Percentiles rank a stretch among this genome's conserved stretches.
Evolutionary conservation across 2,797 vertebrate genomes (phyloP).

Genomic region (Manis javanica): DNA sequence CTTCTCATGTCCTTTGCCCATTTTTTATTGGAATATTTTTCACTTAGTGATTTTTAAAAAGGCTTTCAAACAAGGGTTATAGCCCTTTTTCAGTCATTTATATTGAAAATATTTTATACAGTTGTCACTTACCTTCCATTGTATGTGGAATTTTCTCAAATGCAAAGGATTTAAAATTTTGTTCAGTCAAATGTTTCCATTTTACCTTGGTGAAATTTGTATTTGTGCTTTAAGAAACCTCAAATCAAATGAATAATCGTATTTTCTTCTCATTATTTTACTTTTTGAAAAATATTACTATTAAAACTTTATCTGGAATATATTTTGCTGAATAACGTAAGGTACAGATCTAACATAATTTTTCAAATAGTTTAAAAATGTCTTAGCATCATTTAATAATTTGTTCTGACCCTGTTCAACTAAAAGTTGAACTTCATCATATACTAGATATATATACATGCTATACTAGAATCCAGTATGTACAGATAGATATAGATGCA

Average conservation of each 20-base stretch:
- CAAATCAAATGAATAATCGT: neutral
- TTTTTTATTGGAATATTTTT: neutral
- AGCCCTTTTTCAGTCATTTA: neutral
- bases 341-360: neutral
- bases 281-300: constrained; percentile 17
- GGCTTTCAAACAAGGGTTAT: neutral
- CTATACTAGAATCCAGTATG: neutral
- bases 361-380: neutral
- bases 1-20: neutral
- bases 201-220: neutral
- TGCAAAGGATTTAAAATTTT: neutral
- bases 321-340: neutral
- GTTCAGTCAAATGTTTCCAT: neutral
- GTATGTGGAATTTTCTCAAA: constrained; percentile 6
- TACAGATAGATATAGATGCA: neutral
- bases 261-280: neutral
- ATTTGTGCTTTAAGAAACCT: neutral
- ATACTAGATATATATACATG: neutral
- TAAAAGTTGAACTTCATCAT: neutral
- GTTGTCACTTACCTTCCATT: neutral
- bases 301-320: neutral
- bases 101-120: constrained; percentile 5
- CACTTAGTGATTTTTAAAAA: neutral
- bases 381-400: neutral
- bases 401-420: neutral